These are phyloP conservation scores for Hystrix cristata DNA, from an alignment of 2,113 vertebrate species.

Conservation along the genomic window DNA sequence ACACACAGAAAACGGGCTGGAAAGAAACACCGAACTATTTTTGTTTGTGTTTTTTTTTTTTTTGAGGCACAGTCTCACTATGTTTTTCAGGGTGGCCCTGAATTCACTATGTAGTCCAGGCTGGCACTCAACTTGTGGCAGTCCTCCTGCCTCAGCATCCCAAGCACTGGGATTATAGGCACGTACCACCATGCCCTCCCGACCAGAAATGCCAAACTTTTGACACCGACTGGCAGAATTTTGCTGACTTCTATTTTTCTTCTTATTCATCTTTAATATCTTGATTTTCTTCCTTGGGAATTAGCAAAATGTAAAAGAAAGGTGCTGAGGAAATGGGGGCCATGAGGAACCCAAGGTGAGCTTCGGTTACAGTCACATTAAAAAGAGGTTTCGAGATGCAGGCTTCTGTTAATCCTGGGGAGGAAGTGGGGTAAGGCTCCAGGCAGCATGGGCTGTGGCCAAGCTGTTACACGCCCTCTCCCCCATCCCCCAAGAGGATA, in stretches of 20 bases:
- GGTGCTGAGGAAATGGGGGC: not conserved
- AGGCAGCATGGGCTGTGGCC: not conserved
- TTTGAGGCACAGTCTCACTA: not conserved
- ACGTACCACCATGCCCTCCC: not conserved
- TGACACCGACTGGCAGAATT: not conserved
- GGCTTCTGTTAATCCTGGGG: not conserved
- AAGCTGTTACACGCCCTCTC: not conserved
- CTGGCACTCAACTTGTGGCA: not conserved
- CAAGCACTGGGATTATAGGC: not conserved
- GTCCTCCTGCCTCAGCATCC: not conserved
- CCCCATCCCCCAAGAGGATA: not conserved
- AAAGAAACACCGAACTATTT: not conserved
- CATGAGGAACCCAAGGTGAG: not conserved
- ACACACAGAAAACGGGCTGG: not conserved
- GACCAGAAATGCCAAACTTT: not conserved
- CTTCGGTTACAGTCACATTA: not conserved
- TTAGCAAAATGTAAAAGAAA: constrained; percentile 20
- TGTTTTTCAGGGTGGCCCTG: not conserved
- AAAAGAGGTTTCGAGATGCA: not conserved
- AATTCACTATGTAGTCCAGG: not conserved
- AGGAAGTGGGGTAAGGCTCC: not conserved
- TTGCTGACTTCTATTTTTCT: not conserved
- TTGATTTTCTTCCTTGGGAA: not conserved
- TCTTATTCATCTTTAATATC: not conserved
- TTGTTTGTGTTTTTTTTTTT: not conserved